These are phyloP conservation scores for Glandiceps talaboti DNA, from an alignment of 53 echinoderm and acorn worm genomes.

Conservation along the genomic window DNA sequence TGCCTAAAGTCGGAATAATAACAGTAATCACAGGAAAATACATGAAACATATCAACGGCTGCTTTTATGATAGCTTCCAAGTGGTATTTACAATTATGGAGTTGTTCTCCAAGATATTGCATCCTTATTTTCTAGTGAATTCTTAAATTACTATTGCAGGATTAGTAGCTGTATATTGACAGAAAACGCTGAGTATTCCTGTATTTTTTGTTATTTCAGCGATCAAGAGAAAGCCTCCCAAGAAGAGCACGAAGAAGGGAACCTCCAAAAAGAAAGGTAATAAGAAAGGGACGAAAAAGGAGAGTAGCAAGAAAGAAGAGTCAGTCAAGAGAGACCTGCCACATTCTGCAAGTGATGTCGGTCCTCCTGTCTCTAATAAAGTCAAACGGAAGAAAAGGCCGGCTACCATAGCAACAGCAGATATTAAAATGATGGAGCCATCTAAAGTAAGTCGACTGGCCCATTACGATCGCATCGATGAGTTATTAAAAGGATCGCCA, in stretches of 20 bases:
- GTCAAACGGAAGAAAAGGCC: not conserved
- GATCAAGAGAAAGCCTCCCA: not conserved
- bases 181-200: no score
- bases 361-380: not conserved
- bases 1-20: no score
- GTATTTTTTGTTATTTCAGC: not conserved
- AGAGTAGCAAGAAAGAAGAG: conserved; percentile 17
- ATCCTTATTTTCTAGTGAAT: no score
- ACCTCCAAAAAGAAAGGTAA: conserved; percentile 32
- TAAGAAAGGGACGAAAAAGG: conserved; percentile 29
- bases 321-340: not conserved
- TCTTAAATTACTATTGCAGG: no score
- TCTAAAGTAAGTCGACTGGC: not conserved
- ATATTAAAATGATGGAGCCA: not conserved
- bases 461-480: not conserved
- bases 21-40: no score
- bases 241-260: conserved; percentile 14
- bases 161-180: no score
- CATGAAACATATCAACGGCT: no score
- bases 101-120: no score
- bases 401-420: not conserved
- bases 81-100: no score
- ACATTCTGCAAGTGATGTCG: not conserved
- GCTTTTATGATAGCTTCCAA: no score
- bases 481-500: not conserved